A percentile compares a stretch with the other conserved stretches of the same genome.
Evolutionary conservation across 2,797 vertebrate genomes (phyloP).

Genomic region (Kryptopterus vitreolus): DNA sequence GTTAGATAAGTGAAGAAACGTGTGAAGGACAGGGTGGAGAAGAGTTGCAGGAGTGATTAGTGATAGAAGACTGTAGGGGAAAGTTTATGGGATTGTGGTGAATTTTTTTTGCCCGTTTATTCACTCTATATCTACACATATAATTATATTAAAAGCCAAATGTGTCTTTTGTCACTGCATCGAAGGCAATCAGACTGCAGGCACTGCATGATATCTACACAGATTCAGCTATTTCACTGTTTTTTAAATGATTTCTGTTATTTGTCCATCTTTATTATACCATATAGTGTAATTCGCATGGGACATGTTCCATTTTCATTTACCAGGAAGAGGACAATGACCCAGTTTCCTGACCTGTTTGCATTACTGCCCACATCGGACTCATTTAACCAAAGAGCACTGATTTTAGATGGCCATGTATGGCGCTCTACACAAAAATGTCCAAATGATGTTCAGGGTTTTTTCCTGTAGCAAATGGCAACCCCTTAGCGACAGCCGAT

Average conservation of each 20-base stretch:
- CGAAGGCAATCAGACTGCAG: not conserved
- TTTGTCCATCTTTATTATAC: not conserved
- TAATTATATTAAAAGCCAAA: not conserved
- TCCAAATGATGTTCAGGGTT: not conserved
- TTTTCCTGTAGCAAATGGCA: not conserved
- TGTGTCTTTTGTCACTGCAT: not conserved
- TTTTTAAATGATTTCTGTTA: not conserved
- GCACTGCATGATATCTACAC: not conserved
- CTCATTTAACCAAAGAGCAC: conserved; percentile 10
- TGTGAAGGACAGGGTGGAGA: too few species aligned
- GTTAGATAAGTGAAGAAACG: too few species aligned
- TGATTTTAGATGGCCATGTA: not conserved
- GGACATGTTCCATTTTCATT: conserved; percentile 67
- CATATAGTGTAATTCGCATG: conserved; percentile 50
- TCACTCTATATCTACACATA: not conserved
- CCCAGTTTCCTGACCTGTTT: conserved; percentile 62
- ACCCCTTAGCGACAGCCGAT: not conserved
- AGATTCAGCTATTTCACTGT: not conserved
- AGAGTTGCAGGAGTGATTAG: too few species aligned
- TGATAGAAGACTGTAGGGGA: too few species aligned
- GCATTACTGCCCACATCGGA: conserved; percentile 35
- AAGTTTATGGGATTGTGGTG: not conserved
- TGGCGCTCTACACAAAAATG: not conserved
- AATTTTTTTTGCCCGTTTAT: not conserved
- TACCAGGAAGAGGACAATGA: conserved; percentile 59